A percentile compares a stretch with the other conserved stretches of the same genome.
These are phyloP conservation scores for Hemichromis elongatus DNA, from an alignment of 2,113 vertebrate species.

Conservation along the genomic window DNA sequence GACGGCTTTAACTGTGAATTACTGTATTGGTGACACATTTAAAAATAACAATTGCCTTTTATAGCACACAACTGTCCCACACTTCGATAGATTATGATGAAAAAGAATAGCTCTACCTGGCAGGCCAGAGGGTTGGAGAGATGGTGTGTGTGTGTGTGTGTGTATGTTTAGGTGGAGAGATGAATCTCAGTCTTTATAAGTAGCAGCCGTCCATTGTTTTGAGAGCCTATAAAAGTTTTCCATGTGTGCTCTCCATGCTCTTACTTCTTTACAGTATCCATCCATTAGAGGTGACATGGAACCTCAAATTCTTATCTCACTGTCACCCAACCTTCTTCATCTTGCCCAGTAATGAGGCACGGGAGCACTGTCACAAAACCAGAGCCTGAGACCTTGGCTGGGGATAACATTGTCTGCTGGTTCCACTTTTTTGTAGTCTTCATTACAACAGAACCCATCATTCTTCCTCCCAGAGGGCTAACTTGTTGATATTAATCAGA, in stretches of 20 bases:
- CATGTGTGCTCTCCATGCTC: not conserved
- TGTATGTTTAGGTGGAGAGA: not conserved
- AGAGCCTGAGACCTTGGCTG: not conserved
- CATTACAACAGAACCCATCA: not conserved
- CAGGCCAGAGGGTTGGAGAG: not conserved
- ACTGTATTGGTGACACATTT: not conserved
- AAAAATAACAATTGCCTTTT: not conserved
- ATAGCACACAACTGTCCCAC: not conserved
- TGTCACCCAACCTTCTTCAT: not conserved
- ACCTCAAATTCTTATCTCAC: not conserved
- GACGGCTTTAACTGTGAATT: not conserved
- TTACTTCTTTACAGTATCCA: not conserved
- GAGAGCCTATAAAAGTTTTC: not conserved
- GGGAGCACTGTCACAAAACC: not conserved
- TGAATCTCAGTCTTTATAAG: not conserved
- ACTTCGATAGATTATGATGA: not conserved
- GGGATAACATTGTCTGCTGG: not conserved
- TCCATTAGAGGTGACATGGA: not conserved
- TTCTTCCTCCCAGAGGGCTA: not conserved
- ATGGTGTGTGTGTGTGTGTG: not conserved
- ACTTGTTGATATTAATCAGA: not conserved
- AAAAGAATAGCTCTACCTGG: not conserved
- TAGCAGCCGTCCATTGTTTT: not conserved
- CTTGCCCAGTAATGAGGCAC: conserved; percentile 15
- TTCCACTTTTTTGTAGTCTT: not conserved